These are phyloP conservation scores for Heterotis niloticus DNA, from an alignment of 2,113 vertebrate genomes.

Conservation along the genomic window DNA sequence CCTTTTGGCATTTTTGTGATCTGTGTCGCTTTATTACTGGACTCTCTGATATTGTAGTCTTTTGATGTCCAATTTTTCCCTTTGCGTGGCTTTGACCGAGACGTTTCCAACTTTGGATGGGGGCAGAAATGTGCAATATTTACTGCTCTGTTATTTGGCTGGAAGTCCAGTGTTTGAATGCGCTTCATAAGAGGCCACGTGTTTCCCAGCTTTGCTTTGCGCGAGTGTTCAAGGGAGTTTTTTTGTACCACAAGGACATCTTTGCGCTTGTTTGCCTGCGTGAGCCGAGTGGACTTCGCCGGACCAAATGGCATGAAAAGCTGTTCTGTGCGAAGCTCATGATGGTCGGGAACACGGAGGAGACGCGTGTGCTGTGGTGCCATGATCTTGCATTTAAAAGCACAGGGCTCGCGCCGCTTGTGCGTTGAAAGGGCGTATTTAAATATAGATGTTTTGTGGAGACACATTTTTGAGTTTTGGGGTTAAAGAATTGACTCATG, in stretches of 20 bases:
- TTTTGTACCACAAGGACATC: background rate
- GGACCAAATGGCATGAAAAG: background rate
- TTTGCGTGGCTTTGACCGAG: slow-evolving; percentile 50
- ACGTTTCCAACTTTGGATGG: slow-evolving; percentile 27
- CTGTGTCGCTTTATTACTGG: slow-evolving; percentile 56
- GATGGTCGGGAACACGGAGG: background rate
- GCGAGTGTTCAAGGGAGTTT: background rate
- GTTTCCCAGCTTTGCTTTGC: no score
- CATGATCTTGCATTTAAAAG: slow-evolving; percentile 38
- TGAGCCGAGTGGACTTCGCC: background rate
- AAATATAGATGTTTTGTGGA: slow-evolving; percentile 38
- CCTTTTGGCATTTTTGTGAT: slow-evolving; percentile 62
- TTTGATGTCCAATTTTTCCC: slow-evolving; percentile 63
- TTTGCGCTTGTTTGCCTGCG: background rate
- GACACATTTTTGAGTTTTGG: slow-evolving; percentile 37
- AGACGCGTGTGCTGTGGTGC: background rate
- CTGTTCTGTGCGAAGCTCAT: background rate
- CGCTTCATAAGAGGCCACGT: background rate
- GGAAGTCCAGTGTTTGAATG: background rate
- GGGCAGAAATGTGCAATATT: background rate
- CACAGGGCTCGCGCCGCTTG: slow-evolving; percentile 35
- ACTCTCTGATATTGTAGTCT: slow-evolving; percentile 51
- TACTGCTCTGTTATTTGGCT: slow-evolving; percentile 7
- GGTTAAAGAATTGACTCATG: slow-evolving; percentile 41
- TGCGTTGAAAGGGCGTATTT: no score